Evolutionary conservation across 2,113 vertebrate genomes (phyloP), one percentile per base, ranked within the genome.

Genomic region (Lepisosteus oculatus): DNA sequence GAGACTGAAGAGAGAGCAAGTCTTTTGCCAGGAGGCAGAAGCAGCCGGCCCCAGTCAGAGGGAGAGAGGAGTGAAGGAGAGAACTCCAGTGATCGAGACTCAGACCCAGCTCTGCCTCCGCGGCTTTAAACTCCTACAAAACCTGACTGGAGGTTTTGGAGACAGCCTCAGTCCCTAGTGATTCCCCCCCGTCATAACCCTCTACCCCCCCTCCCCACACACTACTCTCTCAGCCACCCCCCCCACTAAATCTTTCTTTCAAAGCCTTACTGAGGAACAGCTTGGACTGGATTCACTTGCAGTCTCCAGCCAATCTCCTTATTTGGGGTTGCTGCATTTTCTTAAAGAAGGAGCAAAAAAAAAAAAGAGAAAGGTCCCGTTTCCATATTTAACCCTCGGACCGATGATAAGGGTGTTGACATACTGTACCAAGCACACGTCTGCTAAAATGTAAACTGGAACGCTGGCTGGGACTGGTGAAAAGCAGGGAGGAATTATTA

Each of bases 291-390:
- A 65, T 82, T 82, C 84, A 75, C 79, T 71, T 17, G 63, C 76
- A 73, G 61, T 69, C 64, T 76, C 67, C 81, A 79, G 78, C 75
- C 80, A 73, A 71, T 86, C 70, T 86, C 94, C 93, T 93, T 96
- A 93, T 97, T 96, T 95, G 95, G n/a, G 94, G 77, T 84, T 74
- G 83, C 81, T 67, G 83, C 67, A 71, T 85, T 87, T 87, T 88
- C 84, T 87, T 85, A 78, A 87, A 85, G 71, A 76, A 73, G 79
- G 79, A 14, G 9, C 14, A 43, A 71, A 81, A 78, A 68, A 11
- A 78, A 86, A 87, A 70, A 75, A 79, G 75, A 82, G 81, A 81
- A 78, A 74, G 66, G 13, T 77, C 57, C 71, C 2, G 77, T 84
- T 90, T 88, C 90, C 85, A 84, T 86, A 86, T 93, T 87, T 89